Base-by-base conservation (phyloP, 2,888 invertebrate species). In the Thereva nobilitata region DNA sequence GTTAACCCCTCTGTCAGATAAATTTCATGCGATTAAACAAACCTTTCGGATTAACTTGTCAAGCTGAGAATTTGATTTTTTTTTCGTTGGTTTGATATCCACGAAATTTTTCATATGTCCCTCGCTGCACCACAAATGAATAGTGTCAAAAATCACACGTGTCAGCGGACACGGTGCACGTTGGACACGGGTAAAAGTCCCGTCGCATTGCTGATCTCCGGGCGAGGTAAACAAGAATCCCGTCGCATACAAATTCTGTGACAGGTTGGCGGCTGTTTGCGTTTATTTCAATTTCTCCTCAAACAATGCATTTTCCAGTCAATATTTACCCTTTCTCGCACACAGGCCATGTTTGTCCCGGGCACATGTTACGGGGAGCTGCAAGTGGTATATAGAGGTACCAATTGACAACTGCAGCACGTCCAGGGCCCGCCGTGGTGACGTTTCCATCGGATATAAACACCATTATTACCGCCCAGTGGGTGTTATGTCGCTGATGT, bases 241-340 rank as follows among this genome's bases (percentile, higher is more conserved):
- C 49, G 40, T 50, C 50, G 61, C 61, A 61, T 61, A 61, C 61
- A 61, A 49, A 61, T 61, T 61, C 50, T 61, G 61, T 34, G 41
- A 34, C 9, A 50, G 61, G 49, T 59, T 59, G 59, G 61, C 12
- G 41, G 41, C 9, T 61, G 61, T 61, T 59, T 59, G 59, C 23
- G 49, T 38, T 59, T 59, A 59, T 59, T 50, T 61, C 61, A 61
- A 61, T 61, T 61, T 61, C 61, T 61, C 61, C 50, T 41, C 61
- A 61, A 61, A 61, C 61, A 61, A 61, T 61, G 61, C 61, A 61
- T 49, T 41, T 23, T 23, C 23, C 50, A 61, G 61, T 44, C 49
- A 61, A 61, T 61, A 61, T 61, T 61, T 61, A 61, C 61, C 49
- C 49, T 12, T 61, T 49, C 50, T 61, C 61, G 41, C 50, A 41